Base-by-base conservation (phyloP, 2,113 vertebrate species). In the Hemibagrus wyckioides region DNA sequence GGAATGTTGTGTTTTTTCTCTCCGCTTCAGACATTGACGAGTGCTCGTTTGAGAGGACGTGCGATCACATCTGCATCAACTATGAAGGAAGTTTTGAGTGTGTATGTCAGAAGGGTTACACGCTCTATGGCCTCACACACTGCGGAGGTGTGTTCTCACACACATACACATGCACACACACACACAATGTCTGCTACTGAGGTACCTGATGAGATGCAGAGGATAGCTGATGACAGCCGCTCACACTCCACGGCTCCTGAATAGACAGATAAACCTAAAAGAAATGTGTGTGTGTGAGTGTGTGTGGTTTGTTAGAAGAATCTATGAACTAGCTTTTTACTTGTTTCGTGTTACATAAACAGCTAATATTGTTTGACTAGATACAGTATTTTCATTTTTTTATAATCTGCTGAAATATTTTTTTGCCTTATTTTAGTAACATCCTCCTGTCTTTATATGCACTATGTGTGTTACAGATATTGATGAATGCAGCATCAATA, bases 51-150 rank as follows among this genome's bases (percentile, higher is more conserved):
- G 97, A 98, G 91, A 93, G 98, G 88, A 97, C 97, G 61, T 99
- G 98, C 0, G 98, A 99, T 92, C 98, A 99, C 94, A 95, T 95
- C 87, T 99, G 98, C 88, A 95, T 98, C 95, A 99, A 99, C 95
- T 99, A 97, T 88, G 96, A 97, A 0, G 98, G 98, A 77, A 97
- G 97, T 92, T 99, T 96, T 30, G 97, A 98, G 90, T 99, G 98
- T 73, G 87, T 97, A 65, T 99, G 98, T 86, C 96, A 96, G 88
- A 96, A 95, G n/a, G 98, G 98, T 82, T 97, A 97, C 92, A 97
- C 95, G 0, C 95, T 99, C 86, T 99, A 99, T 0, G 98, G 97
- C 59, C 94, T 97, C 61, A 97, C 97, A 0, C 98, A 99, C 94
- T 99, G 98, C 56, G 98, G 98, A 96, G 98, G 98, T 99, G 94